Conservation (phyloP, 2,113 vertebrate genomes). For the Symphodus melops region DNA sequence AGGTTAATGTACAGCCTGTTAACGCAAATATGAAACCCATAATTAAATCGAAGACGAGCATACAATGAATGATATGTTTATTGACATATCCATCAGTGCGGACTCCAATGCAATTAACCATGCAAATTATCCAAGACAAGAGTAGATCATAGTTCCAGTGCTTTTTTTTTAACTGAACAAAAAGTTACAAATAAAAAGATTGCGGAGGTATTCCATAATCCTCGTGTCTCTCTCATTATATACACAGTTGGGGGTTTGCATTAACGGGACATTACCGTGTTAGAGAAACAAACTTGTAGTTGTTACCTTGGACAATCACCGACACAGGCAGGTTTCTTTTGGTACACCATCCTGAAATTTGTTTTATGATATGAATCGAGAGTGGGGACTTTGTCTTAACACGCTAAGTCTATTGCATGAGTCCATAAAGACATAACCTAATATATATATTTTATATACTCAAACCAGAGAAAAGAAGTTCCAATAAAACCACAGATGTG, state of each 20-base stretch:
- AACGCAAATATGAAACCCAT: not conserved
- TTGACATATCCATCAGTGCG: constrained; percentile 99
- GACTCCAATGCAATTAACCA: constrained; percentile 96
- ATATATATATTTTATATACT: constrained; percentile 71
- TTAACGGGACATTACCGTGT: constrained; percentile 64
- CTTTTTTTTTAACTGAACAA: constrained; percentile 93
- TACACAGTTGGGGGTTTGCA: constrained; percentile 73
- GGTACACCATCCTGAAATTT: constrained; percentile 68
- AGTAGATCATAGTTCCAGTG: constrained; percentile 96
- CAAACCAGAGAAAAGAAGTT: constrained; percentile 66
- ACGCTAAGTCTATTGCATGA: constrained; percentile 76
- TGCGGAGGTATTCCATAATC: constrained; percentile 94
- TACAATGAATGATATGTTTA: constrained; percentile 94
- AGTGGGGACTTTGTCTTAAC: constrained; percentile 83
- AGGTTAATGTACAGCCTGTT: not conserved
- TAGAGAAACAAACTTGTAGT: constrained; percentile 50
- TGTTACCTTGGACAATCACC: constrained; percentile 55
- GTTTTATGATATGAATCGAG: constrained; percentile 68
- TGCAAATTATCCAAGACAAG: constrained; percentile 94
- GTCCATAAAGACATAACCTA: constrained; percentile 84
- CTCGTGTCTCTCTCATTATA: constrained; percentile 75
- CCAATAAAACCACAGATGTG: constrained; percentile 83
- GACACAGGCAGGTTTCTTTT: constrained; percentile 63
- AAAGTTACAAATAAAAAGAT: constrained; percentile 85
- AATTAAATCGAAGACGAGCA: constrained; percentile 37